These are phyloP conservation scores for Cyclopterus lumpus DNA, from an alignment of 2,797 vertebrate species.

Conservation along the genomic window DNA sequence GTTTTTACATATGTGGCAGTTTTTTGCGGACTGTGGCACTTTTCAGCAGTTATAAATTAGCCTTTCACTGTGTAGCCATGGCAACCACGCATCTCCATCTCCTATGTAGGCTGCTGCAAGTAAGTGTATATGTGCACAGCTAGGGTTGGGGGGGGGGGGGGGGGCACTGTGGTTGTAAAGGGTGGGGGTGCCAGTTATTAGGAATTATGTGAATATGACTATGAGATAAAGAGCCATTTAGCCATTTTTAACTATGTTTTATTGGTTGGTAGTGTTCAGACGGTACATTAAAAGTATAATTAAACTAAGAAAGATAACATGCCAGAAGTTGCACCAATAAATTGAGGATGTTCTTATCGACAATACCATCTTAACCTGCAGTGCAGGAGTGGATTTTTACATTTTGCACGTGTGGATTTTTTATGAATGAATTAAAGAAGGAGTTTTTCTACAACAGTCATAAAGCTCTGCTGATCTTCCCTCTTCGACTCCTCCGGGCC, in stretches of 20 bases:
- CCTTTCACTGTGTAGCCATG: constrained; percentile 64
- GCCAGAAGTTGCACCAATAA: no score
- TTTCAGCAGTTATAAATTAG: constrained; percentile 64
- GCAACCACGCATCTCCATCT: constrained; percentile 61
- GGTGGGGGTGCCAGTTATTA: neutral
- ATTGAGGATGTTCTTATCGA: no score
- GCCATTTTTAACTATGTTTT: neutral
- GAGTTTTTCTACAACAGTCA: neutral
- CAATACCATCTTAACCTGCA: no score
- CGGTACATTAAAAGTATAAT: neutral
- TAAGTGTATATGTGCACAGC: neutral
- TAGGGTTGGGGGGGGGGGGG: no score
- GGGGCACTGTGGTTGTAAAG: neutral
- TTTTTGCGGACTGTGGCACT: constrained; percentile 54
- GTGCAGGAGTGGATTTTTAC: no score
- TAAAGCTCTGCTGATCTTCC: constrained; percentile 27
- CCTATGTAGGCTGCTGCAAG: constrained; percentile 20
- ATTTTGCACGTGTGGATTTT: no score
- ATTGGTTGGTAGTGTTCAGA: neutral
- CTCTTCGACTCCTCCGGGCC: constrained; percentile 38
- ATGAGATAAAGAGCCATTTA: no score
- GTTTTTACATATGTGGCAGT: constrained; percentile 15
- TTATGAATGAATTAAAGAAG: neutral
- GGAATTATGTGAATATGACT: no score
- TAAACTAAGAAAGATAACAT: no score